Evolutionary conservation across 1,140 invertebrate genomes (phyloP), one percentile per base, ranked within the genome.

Genomic region (Acromyrmex heyeri): DNA sequence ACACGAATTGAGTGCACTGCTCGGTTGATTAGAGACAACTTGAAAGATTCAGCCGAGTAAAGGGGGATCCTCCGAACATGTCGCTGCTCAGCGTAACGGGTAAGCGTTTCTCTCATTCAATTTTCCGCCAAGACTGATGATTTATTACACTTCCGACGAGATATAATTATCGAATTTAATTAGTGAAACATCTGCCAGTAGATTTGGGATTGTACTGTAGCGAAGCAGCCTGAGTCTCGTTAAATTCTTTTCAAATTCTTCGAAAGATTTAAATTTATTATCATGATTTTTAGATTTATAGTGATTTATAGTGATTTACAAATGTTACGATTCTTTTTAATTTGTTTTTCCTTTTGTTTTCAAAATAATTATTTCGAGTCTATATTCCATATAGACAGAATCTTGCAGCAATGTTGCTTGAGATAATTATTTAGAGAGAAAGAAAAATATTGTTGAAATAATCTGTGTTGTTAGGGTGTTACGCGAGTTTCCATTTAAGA

Each of bases 1-100:
- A 16, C 65, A 87, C 79, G 24, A 69, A 44, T 85, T 85, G 83
- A 91, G 91, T 88, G 85, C 79, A 38, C 27, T 62, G 88, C 61
- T 87, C 72, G 72, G 67, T 86, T 64, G 64, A 87, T 87, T 90
- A 88, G 88, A 81, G 75, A 82, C 86, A 87, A 79, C 57, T 87
- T 79, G 83, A 82, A 82, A 61, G 81, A 67, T 79, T 82, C 82
- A 90, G 77, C 76, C 89, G 87, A 89, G 59, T 76, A 65, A 72
- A 12, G 81, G 75, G 85, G 62, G 34, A 91, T 78, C 70, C 76
- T 48, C 86, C 81, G 92, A 94, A 69, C 90, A 94, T 94, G 93
- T 94, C 93, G 91, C 93, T 94, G 86, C 92, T 94, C 88, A 93
- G 92, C 90, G 93, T 94, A 65, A 94, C 90, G 89, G 93, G 93